Conservation (phyloP, 2,113 vertebrate genomes). For the Lethenteron camtschaticum region DNA sequence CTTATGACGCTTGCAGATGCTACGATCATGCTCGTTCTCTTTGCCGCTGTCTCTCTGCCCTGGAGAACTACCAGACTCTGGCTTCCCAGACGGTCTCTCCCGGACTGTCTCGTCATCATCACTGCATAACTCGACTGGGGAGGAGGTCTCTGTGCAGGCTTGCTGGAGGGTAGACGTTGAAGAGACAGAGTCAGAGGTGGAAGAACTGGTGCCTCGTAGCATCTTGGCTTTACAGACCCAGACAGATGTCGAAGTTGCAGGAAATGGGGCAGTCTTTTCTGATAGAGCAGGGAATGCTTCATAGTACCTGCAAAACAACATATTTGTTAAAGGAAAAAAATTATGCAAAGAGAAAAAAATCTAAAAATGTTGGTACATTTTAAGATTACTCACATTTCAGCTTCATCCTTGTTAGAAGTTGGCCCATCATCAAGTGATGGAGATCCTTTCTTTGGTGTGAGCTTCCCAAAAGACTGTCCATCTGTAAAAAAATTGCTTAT, state of each 20-base stretch:
- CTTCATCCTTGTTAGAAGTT: slow-evolving; percentile 84
- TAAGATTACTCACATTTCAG: slow-evolving; percentile 66
- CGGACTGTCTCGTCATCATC: slow-evolving; percentile 53
- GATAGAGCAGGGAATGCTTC: slow-evolving; percentile 96
- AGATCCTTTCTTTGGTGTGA: slow-evolving; percentile 59
- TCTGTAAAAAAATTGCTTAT: slow-evolving; percentile 26
- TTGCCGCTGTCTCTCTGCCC: slow-evolving; percentile 39
- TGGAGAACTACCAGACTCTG: neutral
- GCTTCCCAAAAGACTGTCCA: slow-evolving; percentile 43
- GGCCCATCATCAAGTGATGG: slow-evolving; percentile 66
- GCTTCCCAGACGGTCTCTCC: slow-evolving; percentile 26
- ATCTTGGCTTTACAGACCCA: neutral
- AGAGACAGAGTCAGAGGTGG: slow-evolving; percentile 52
- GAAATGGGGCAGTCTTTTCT: slow-evolving; percentile 47
- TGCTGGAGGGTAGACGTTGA: slow-evolving; percentile 74
- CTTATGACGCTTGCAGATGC: slow-evolving; percentile 10
- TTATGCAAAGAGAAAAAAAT: neutral
- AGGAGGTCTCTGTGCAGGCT: slow-evolving; percentile 81
- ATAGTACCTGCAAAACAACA: slow-evolving; percentile 59
- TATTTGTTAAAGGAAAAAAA: slow-evolving; percentile 1
- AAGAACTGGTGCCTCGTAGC: neutral
- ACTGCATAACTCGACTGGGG: slow-evolving; percentile 65
- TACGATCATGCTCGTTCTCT: slow-evolving; percentile 38
- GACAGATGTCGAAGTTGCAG: slow-evolving; percentile 1
- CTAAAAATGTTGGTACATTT: too few relatives aligned